Base-by-base conservation (phyloP, 2,113 vertebrate species). In the Spermophilus dauricus region DNA sequence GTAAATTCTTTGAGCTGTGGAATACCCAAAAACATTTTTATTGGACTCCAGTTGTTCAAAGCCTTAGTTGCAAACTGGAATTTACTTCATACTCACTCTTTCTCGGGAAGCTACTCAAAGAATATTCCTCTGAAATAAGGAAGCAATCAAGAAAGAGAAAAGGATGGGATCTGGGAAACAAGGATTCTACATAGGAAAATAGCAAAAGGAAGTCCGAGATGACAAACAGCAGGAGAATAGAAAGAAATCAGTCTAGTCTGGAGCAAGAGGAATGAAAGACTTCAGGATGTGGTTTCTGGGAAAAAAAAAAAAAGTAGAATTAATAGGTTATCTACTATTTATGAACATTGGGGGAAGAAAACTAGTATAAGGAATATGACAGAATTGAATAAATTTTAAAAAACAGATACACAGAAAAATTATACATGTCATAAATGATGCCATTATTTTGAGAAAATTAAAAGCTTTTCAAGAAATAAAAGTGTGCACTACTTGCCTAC, bases 401-500 rank as follows among this genome's bases (percentile, higher is more conserved):
- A 20, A 84, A 85, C n/a, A 72, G 42, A 8, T 53, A 81, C 3
- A 56, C 20, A 65, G 53, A 77, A 96, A 93, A 94, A 48, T 39
- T 81, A 48, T 37, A 48, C 0, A 89, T 65, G 22, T 56, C n/a
- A 65, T 78, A 95, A 92, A 78, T 84, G 9, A 56, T 72, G 17
- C 34, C 82, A 81, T 73, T 91, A 81, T 73, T 93, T 93, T 90
- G 75, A 80, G 73, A 65, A 86, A 96, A 85, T 30, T 85, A 61
- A 78, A 88, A 87, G 8, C 7, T 87, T 76, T 87, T 72, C 69
- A 70, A 83, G 70, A 94, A 56, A 78, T 30, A 94, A 77, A 77
- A 91, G 61, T 45, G 61, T 37, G 30, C 18, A 87, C 20, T 88
- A 77, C 30, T 53, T 88, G 13, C 48, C 77, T 77, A 77, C 30